Evolutionary conservation across 2,888 invertebrate species (phyloP).

Genomic region (Abrostola triplasia): DNA sequence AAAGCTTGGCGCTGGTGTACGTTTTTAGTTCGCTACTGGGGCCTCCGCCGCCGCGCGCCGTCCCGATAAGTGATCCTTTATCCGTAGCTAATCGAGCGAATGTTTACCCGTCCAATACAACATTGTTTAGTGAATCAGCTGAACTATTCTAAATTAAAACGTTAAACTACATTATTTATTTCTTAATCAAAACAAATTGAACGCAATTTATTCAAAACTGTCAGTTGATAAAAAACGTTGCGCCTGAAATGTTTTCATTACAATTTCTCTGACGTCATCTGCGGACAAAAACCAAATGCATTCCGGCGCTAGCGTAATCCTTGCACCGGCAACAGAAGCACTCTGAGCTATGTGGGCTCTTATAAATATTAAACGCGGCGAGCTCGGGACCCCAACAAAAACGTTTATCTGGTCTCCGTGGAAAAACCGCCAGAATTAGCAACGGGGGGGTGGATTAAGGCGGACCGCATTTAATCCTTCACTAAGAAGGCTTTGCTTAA

Average conservation of each 20-base stretch:
- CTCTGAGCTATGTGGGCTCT: constrained; percentile 78
- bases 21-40: constrained; percentile 61
- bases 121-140: constrained; percentile 66
- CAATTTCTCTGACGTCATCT: constrained; percentile 72
- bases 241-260: constrained; percentile 69
- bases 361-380: constrained; percentile 85
- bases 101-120: constrained; percentile 65
- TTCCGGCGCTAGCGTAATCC: constrained; percentile 75
- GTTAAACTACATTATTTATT: constrained; percentile 41
- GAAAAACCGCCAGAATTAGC: constrained; percentile 88
- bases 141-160: constrained; percentile 60
- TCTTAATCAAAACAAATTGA: constrained; percentile 31
- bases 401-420: constrained; percentile 86
- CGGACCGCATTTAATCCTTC: constrained; percentile 88
- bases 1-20: constrained; percentile 72
- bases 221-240: constrained; percentile 53
- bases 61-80: constrained; percentile 75
- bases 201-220: constrained; percentile 32
- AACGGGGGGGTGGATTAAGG: constrained; percentile 86
- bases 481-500: constrained; percentile 89
- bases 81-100: constrained; percentile 73
- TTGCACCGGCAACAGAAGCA: constrained; percentile 78
- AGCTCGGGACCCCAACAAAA: constrained; percentile 82
- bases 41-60: constrained; percentile 42
- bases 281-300: constrained; percentile 76